Base-by-base conservation (phyloP, 2,888 invertebrate species). In the Limnephilus marmoratus region DNA sequence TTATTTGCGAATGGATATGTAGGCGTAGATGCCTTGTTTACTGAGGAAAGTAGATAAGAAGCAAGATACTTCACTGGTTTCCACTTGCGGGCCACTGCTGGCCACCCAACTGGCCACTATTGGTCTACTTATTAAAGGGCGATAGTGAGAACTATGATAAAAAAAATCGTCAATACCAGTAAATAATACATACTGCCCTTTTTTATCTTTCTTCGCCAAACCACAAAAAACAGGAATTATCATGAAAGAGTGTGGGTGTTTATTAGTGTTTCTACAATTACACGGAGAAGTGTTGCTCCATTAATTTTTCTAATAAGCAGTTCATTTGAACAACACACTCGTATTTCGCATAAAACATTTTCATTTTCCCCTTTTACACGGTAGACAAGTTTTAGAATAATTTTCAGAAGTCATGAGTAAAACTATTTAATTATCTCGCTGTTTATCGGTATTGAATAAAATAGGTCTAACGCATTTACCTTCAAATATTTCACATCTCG, bases 1-100 rank as follows among this genome's bases (percentile, higher is more conserved):
- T 12, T 83, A 18, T 24, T 49, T 37, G 34, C 24, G n/a, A 89
- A 68, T 34, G 24, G 37, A 7, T 85, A 85, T 45, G n/a, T 31
- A 31, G 24, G 7, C 4, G 53, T 31, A n/a, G 81, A 9, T 29
- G 81, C 83, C 2, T 83, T 83, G 34, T 34, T 81, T 45, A 85
- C 41, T 24, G 49, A 85, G 49, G 45, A 85, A 85, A 45, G 85
- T 7, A 85, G 85, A 85, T 49, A 85, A 85, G 29, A 1, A 24
- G 34, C 82, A 31, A 34, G 12, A 24, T 24, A 68, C 13, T 18
- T 53, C 24, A 7, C 53, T 4, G 68, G 18, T 24, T 68, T 68
- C 68, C 24, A 53, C 53, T 53, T 18, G 53, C 53, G 3, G 18
- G 53, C 53, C 68, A n/a, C 7, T 68, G 11, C 68, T 24, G 53